These are phyloP conservation scores for Drosophila anceps DNA, from an alignment of 2,888 invertebrate species.

Conservation along the genomic window DNA sequence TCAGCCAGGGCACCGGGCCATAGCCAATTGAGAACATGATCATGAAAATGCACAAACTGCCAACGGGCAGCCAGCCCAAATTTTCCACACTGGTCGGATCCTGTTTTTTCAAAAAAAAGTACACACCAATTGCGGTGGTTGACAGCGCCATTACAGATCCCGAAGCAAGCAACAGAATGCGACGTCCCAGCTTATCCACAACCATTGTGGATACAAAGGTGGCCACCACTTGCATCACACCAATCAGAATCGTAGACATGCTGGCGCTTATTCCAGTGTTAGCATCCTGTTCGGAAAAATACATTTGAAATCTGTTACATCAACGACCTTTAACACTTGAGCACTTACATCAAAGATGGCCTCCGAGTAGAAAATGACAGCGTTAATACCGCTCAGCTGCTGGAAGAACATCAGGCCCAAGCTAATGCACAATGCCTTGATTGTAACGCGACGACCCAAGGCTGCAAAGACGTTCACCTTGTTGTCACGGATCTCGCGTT, in stretches of 20 bases:
- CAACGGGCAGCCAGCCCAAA: conserved; percentile 91
- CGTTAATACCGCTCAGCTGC: conserved; percentile 93
- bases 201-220: conserved; percentile 90
- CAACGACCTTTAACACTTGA: conserved; percentile 55
- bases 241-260: conserved; percentile 91
- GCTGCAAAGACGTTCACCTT: conserved; percentile 87
- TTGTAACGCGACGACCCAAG: conserved; percentile 87
- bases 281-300: conserved; percentile 70
- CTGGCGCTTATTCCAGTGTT: conserved; percentile 86
- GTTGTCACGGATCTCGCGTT: conserved; percentile 86
- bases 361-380: conserved; percentile 92
- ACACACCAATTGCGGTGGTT: conserved; percentile 90
- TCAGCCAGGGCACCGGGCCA: conserved; percentile 93
- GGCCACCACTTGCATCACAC: conserved; percentile 91
- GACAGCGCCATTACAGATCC: conserved; percentile 90
- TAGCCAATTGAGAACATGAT: conserved; percentile 93
- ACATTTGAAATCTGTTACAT: not conserved
- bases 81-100: conserved; percentile 84
- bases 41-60: conserved; percentile 91
- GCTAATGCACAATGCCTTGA: conserved; percentile 90
- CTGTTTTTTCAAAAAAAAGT: conserved; percentile 87
- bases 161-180: conserved; percentile 90
- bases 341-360: conserved; percentile 89
- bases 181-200: conserved; percentile 93
- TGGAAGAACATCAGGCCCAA: conserved; percentile 95